Percentiles rank a stretch among this genome's conserved stretches.
Conservation (phyloP, 2,797 vertebrate species). For the Syngnathus acus region DNA sequence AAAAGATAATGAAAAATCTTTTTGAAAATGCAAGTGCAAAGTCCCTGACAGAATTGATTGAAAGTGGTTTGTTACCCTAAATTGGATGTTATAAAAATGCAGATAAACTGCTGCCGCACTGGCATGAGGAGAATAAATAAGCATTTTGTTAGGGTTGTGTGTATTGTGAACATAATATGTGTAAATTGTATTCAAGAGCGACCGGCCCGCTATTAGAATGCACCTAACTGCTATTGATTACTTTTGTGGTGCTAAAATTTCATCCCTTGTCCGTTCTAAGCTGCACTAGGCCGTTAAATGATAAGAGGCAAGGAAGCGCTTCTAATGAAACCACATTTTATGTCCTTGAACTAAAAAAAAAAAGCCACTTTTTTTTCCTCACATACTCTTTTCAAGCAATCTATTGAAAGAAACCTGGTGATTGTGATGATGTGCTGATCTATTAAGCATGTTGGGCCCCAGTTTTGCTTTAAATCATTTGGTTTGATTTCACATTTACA, state of each 20-base stretch:
- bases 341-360: constrained; percentile 48
- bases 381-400: constrained; percentile 8
- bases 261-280: constrained; percentile 75
- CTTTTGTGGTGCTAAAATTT: constrained; percentile 90
- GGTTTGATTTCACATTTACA: too few relatives aligned
- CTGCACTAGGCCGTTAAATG: constrained; percentile 16
- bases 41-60: constrained; percentile 23
- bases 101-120: constrained; percentile 23
- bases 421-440: not conserved
- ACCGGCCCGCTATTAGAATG: constrained; percentile 35
- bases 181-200: constrained; percentile 26
- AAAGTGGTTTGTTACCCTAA: not conserved
- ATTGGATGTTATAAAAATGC: constrained; percentile 1
- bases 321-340: constrained; percentile 80
- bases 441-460: not conserved
- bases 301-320: constrained; percentile 73
- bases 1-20: constrained; percentile 28
- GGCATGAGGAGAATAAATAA: constrained; percentile 17
- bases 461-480: not conserved
- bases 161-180: constrained; percentile 10
- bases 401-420: not conserved
- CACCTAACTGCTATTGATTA: constrained; percentile 96
- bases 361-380: constrained; percentile 1
- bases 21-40: constrained; percentile 30
- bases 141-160: constrained; percentile 5